Percentiles rank a stretch among this genome's conserved stretches.
Conservation (phyloP, 1,140 invertebrate genomes). For the Brachionus sp. region DNA sequence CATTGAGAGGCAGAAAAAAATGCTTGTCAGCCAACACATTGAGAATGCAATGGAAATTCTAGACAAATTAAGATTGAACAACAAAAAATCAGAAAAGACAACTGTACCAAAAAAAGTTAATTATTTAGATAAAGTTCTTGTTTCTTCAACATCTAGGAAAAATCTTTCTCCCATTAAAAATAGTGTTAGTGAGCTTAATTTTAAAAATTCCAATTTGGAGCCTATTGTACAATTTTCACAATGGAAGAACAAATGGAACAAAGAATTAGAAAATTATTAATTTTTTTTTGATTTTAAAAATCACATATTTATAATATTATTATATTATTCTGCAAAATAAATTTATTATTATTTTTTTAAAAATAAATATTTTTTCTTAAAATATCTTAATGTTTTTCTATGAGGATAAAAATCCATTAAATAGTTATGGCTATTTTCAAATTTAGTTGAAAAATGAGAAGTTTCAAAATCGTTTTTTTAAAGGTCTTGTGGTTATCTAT, state of each 20-base stretch:
- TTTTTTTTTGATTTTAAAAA: neutral
- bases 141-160: neutral
- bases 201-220: neutral
- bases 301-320: no score
- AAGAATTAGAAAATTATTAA: neutral
- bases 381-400: no score
- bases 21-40: neutral
- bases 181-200: neutral
- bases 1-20: neutral
- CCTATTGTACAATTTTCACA: neutral
- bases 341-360: neutral
- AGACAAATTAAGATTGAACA: constrained; percentile 5
- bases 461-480: no score
- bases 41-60: constrained; percentile 12
- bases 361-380: no score
- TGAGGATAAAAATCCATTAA: no score
- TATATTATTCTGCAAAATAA: neutral
- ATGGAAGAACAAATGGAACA: constrained; percentile 7
- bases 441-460: no score
- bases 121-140: neutral
- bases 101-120: neutral
- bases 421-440: no score
- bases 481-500: no score
- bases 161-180: neutral
- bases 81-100: neutral